Percentiles rank a stretch among this genome's conserved stretches.
Evolutionary conservation across 2,888 invertebrate genomes (phyloP).

Genomic region (Merodon equestris): DNA sequence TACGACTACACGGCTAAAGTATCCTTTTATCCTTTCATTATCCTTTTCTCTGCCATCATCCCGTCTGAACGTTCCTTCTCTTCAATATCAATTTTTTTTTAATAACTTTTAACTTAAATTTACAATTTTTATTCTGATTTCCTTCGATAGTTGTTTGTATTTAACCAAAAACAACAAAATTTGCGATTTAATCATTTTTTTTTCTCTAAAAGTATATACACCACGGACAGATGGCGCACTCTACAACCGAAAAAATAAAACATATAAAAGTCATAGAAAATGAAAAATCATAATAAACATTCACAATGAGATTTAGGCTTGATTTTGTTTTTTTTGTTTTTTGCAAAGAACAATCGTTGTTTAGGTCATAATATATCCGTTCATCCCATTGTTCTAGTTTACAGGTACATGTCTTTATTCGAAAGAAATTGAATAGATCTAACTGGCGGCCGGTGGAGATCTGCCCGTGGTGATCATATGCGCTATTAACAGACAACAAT

Average conservation of each 20-base stretch:
- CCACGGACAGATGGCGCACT: slow-evolving; percentile 63
- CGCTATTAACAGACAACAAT: slow-evolving; percentile 59
- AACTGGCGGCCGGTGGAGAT: slow-evolving; percentile 23
- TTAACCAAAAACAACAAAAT: slow-evolving; percentile 33
- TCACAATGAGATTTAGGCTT: slow-evolving; percentile 30
- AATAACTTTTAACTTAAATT: slow-evolving; percentile 24
- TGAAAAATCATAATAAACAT: slow-evolving; percentile 14
- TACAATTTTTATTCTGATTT: slow-evolving; percentile 20
- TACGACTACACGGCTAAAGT: slow-evolving; percentile 39
- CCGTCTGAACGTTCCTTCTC: no score
- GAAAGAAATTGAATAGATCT: slow-evolving; percentile 27
- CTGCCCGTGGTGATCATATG: slow-evolving; percentile 41
- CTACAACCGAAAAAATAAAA: no score
- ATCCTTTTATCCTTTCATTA: slow-evolving; percentile 26
- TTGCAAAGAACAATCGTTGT: slow-evolving; percentile 56
- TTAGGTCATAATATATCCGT: slow-evolving; percentile 11
- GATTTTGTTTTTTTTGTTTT: slow-evolving; percentile 3
- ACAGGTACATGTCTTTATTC: slow-evolving; percentile 56
- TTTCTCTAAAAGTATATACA: neutral
- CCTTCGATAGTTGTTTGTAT: slow-evolving; percentile 7
- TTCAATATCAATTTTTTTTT: no score
- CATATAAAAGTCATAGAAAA: neutral
- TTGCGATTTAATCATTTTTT: slow-evolving; percentile 36
- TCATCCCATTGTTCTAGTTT: slow-evolving; percentile 51
- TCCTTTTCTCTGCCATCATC: no score